A percentile compares a stretch with the other conserved stretches of the same genome.
Evolutionary conservation across 1,140 invertebrate species (phyloP).

Genomic region (Rhopalosiphum padi): DNA sequence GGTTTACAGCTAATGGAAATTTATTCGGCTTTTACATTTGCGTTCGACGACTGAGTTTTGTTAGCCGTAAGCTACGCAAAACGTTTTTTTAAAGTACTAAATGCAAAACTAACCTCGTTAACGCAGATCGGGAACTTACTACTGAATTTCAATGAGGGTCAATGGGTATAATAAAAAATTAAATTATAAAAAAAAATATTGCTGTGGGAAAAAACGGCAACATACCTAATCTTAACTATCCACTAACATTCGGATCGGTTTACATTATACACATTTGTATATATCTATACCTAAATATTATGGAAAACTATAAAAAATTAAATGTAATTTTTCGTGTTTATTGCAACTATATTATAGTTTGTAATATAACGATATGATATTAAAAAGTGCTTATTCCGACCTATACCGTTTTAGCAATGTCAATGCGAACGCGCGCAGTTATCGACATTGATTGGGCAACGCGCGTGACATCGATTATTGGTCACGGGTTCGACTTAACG

Average conservation of each 20-base stretch:
- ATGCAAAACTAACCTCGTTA: too few species aligned
- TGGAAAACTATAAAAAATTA: neutral
- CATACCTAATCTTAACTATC: too few species aligned
- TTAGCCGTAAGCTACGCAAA: too few species aligned
- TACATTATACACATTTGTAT: neutral
- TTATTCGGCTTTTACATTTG: neutral
- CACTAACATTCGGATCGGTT: neutral
- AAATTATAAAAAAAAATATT: neutral
- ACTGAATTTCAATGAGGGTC: neutral
- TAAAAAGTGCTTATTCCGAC: neutral
- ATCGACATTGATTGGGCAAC: neutral
- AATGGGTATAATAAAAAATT: neutral
- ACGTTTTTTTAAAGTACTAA: too few species aligned
- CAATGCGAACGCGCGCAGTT: neutral
- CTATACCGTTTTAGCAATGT: neutral
- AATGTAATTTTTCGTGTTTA: too few species aligned
- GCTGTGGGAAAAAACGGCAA: neutral
- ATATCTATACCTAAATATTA: neutral
- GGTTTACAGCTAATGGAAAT: neutral
- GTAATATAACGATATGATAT: neutral
- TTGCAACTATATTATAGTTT: too few species aligned
- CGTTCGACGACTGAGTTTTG: neutral
- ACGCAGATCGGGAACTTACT: neutral
- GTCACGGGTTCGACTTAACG: neutral
- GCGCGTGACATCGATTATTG: neutral